Conservation (phyloP, 1,140 invertebrate genomes). For the Ditylenchus dipsaci region DNA sequence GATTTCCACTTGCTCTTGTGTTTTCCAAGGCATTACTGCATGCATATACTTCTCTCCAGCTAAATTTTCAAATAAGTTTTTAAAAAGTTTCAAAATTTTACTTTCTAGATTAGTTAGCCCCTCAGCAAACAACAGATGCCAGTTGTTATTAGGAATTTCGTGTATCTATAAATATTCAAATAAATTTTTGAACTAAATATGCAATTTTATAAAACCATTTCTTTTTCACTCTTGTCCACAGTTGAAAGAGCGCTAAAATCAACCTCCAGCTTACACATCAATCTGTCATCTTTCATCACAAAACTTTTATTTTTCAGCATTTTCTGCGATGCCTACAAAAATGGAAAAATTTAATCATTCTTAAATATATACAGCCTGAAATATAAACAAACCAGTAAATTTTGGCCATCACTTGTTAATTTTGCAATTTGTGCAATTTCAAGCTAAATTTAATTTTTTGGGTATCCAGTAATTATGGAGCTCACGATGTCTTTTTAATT, state of each 20-base stretch:
- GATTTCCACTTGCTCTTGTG: constrained; percentile 11
- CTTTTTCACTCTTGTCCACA: background rate
- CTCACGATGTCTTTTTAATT: no score
- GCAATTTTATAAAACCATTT: background rate
- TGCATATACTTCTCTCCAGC: constrained; percentile 19
- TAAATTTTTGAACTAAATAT: background rate
- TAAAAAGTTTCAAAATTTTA: constrained; percentile 1
- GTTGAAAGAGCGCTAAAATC: background rate
- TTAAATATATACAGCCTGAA: no score
- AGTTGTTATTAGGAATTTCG: constrained; percentile 1
- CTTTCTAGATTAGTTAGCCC: constrained; percentile 15
- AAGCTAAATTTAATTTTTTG: no score
- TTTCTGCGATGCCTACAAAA: constrained; percentile 29
- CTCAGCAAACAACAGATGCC: constrained; percentile 16
- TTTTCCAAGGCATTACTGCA: constrained; percentile 14
- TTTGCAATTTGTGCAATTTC: no score
- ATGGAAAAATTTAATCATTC: no score
- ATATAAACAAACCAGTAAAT: no score
- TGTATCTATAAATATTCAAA: background rate
- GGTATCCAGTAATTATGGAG: no score
- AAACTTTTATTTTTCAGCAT: constrained; percentile 10
- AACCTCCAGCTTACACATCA: constrained; percentile 14
- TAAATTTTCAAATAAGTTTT: constrained; percentile 6
- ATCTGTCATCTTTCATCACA: background rate
- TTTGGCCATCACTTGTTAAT: no score